phyloP scores from a whole-genome alignment of 2,888 invertebrate genomes.

The Tridacna crocea region DNA sequence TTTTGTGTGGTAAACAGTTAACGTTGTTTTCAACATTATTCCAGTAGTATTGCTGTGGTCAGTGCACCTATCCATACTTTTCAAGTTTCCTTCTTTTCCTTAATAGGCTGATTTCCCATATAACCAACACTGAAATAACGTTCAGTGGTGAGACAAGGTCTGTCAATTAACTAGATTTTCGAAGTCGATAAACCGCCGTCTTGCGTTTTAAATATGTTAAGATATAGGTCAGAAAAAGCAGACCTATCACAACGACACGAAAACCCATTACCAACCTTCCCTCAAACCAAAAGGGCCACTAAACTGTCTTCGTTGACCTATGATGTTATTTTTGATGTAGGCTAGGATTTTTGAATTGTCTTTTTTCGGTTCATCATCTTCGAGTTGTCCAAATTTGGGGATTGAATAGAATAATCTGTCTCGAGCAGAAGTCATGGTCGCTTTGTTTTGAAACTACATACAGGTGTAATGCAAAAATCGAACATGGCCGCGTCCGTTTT shows the following conservation, averaged over 20 bases:
- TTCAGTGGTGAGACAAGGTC: too few species aligned
- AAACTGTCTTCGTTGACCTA: conserved; percentile 92
- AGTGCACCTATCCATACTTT: too few species aligned
- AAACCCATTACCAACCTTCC: conserved; percentile 84
- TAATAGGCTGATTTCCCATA: too few species aligned
- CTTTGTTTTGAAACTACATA: background rate
- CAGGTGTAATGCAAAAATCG: background rate
- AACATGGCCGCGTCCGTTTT: background rate
- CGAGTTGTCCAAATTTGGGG: conserved; percentile 30
- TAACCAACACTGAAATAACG: too few species aligned
- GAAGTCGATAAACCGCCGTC: too few species aligned
- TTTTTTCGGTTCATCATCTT: background rate
- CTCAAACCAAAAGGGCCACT: conserved; percentile 92
- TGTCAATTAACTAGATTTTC: too few species aligned
- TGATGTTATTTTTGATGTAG: conserved; percentile 92
- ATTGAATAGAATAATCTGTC: conserved; percentile 63
- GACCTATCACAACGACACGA: conserved; percentile 10
- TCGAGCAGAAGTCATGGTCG: conserved; percentile 34
- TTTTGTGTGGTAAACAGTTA: too few species aligned
- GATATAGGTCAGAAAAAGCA: too few species aligned
- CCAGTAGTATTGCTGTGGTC: too few species aligned
- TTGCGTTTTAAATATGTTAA: too few species aligned
- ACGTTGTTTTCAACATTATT: too few species aligned
- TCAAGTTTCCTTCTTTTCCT: too few species aligned
- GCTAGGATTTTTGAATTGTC: conserved; percentile 86